Conservation (phyloP, 2,797 vertebrate species). For the Lycodopsis pacificus region DNA sequence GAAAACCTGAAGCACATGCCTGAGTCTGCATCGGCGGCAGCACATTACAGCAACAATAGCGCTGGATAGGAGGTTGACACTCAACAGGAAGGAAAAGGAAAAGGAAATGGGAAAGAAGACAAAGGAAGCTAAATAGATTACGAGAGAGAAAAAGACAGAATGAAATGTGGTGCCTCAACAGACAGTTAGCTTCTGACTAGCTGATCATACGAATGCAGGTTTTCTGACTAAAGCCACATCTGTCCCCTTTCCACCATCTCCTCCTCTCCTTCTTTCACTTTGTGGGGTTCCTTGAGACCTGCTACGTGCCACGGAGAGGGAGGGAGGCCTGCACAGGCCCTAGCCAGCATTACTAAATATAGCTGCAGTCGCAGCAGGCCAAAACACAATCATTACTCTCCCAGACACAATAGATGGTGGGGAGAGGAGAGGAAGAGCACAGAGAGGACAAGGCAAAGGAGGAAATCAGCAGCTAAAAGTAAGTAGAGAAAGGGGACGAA, state of each 20-base stretch:
- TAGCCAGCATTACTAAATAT: conserved; percentile 77
- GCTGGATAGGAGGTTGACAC: conserved; percentile 11
- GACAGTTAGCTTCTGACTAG: conserved; percentile 49
- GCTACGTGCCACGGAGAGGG: conserved; percentile 62
- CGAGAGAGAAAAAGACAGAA: conserved; percentile 11
- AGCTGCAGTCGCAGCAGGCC: conserved; percentile 71
- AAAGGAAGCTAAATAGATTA: neutral
- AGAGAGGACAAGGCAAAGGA: conserved; percentile 8
- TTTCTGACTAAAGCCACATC: conserved; percentile 45
- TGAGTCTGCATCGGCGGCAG: conserved; percentile 45
- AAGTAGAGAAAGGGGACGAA: conserved; percentile 21
- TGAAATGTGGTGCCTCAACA: conserved; percentile 18
- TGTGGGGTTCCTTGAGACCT: conserved; percentile 70
- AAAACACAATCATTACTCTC: conserved; percentile 80
- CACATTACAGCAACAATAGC: conserved; percentile 25
- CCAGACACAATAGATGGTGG: conserved; percentile 65
- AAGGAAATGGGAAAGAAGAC: conserved; percentile 14
- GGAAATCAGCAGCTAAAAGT: conserved; percentile 28
- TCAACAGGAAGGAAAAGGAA: conserved; percentile 11
- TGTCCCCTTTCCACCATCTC: conserved; percentile 2
- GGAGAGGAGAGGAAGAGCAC: conserved; percentile 10
- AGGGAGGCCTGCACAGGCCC: conserved; percentile 68
- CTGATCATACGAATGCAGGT: conserved; percentile 37
- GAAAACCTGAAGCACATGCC: conserved; percentile 53
- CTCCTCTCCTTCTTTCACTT: conserved; percentile 29